phyloP scores from a whole-genome alignment of 2,797 vertebrate genomes.

The Sorex maritimensis region DNA sequence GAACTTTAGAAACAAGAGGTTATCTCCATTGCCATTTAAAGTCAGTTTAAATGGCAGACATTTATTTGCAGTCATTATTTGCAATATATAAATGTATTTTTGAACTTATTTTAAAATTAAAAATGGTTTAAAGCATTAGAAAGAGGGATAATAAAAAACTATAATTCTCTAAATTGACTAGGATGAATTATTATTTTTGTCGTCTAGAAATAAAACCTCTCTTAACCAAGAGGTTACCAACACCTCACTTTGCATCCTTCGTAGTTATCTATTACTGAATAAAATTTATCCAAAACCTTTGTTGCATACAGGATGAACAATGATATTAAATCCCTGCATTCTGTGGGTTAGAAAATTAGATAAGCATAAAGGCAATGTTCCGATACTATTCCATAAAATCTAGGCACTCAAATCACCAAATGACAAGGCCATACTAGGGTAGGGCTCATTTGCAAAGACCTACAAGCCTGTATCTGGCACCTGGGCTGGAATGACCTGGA shows the following conservation, averaged over 20 bases:
- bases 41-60: neutral
- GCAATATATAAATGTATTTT: slow-evolving; percentile 21
- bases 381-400: neutral
- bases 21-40: slow-evolving; percentile 78
- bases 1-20: slow-evolving; percentile 62
- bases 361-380: neutral
- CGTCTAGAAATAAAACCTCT: slow-evolving; percentile 37
- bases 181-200: slow-evolving; percentile 4
- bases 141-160: slow-evolving; percentile 4
- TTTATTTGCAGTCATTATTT: slow-evolving; percentile 61
- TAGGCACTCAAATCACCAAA: neutral
- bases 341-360: slow-evolving; percentile 8
- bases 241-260: neutral
- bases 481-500: neutral
- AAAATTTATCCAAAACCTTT: neutral
- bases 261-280: neutral
- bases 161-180: slow-evolving; percentile 50
- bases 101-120: slow-evolving; percentile 36
- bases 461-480: neutral
- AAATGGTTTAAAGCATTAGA: slow-evolving; percentile 55
- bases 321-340: neutral
- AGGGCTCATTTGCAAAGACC: neutral
- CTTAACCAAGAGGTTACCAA: neutral
- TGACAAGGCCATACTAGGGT: no score
- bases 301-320: neutral